A percentile compares a stretch with the other conserved stretches of the same genome.
Evolutionary conservation across 2,113 vertebrate species (phyloP).

Genomic region (Chamaetylas fuelleborni): DNA sequence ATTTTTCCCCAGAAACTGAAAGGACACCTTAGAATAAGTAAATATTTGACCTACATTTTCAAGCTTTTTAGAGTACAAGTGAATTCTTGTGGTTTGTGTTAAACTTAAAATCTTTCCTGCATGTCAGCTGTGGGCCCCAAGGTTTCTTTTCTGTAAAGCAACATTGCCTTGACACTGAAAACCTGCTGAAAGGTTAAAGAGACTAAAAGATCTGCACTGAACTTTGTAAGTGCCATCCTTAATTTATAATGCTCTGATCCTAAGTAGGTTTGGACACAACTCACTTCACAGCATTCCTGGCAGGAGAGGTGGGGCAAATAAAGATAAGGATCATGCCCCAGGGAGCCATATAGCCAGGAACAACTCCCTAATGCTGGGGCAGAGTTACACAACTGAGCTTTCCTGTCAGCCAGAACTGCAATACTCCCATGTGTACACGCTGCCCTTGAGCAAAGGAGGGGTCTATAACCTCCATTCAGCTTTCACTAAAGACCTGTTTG

Average conservation of each 20-base stretch:
- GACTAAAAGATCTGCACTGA: background rate
- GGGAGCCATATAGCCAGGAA: background rate
- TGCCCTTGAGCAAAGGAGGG: background rate
- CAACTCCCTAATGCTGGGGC: background rate
- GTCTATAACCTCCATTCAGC: background rate
- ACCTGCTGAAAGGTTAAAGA: background rate
- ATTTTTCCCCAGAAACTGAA: background rate
- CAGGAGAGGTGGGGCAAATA: background rate
- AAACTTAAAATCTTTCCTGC: background rate
- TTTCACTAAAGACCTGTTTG: background rate
- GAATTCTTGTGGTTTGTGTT: background rate
- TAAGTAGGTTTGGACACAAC: background rate
- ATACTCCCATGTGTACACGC: background rate
- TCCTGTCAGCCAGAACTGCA: background rate
- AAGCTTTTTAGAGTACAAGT: background rate
- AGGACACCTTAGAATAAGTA: background rate
- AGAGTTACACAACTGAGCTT: background rate
- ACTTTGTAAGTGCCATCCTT: fast-evolving
- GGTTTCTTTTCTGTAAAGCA: background rate
- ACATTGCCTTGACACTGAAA: background rate
- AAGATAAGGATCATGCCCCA: background rate
- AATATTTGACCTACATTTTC: background rate
- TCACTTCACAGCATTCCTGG: slow-evolving; percentile 12
- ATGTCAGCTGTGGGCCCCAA: fast-evolving
- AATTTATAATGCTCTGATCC: background rate